These are phyloP conservation scores for Tragelaphus buxtoni DNA, from an alignment of 2,113 vertebrate species.

Conservation along the genomic window DNA sequence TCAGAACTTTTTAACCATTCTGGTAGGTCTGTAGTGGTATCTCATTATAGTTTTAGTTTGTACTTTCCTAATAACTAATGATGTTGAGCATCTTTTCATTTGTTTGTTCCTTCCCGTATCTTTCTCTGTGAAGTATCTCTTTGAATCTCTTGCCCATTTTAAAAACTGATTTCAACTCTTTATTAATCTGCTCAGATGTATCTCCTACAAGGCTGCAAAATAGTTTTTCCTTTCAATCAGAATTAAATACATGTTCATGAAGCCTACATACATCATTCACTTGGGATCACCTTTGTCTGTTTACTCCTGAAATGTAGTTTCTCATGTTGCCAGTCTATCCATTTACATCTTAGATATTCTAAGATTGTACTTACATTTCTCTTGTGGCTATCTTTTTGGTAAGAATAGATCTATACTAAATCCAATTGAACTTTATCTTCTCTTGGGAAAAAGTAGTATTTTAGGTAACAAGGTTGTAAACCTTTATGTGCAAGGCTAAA, in stretches of 20 bases:
- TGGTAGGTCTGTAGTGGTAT: background rate
- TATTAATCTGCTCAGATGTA: background rate
- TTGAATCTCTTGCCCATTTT: background rate
- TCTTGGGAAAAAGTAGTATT: constrained; percentile 60
- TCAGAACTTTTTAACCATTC: background rate
- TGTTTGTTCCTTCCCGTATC: background rate
- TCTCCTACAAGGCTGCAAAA: background rate
- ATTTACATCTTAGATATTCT: background rate
- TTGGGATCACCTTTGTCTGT: background rate
- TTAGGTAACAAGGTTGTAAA: constrained; percentile 69
- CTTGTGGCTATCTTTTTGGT: constrained; percentile 47
- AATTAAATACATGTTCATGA: background rate
- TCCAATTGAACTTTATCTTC: constrained; percentile 71
- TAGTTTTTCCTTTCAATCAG: background rate
- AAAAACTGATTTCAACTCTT: background rate
- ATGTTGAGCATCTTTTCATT: background rate
- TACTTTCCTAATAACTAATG: background rate
- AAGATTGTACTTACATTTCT: constrained; percentile 43
- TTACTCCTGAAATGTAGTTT: constrained; percentile 31
- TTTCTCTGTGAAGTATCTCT: background rate
- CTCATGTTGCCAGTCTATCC: background rate
- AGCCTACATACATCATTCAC: background rate
- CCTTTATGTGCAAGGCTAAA: constrained; percentile 51
- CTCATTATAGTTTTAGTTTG: background rate
- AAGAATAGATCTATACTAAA: constrained; percentile 63